Percentiles rank a stretch among this genome's conserved stretches.
These are phyloP conservation scores for Seriola rivoliana DNA, from an alignment of 2,113 vertebrate species.

Conservation along the genomic window DNA sequence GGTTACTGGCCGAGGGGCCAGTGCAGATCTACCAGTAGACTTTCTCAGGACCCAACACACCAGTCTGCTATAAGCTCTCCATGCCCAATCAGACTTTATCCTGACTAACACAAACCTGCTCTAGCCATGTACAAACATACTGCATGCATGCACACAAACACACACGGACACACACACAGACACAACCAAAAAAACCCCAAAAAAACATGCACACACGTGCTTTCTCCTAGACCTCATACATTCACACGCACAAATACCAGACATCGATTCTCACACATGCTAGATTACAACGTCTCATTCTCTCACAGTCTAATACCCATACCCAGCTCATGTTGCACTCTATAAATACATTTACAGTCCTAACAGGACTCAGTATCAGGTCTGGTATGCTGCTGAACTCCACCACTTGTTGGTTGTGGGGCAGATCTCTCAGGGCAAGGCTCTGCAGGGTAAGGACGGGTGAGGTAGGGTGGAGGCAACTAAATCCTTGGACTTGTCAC, in stretches of 20 bases:
- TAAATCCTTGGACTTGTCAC: constrained; percentile 27
- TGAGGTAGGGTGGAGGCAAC: constrained; percentile 27
- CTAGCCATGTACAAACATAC: constrained; percentile 15
- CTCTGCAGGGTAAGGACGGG: constrained; percentile 8
- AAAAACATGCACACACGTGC: background rate
- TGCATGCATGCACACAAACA: constrained; percentile 8
- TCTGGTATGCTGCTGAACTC: constrained; percentile 63
- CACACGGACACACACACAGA: constrained; percentile 8
- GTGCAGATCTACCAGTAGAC: constrained; percentile 30
- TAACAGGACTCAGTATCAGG: constrained; percentile 55
- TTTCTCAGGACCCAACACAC: constrained; percentile 38
- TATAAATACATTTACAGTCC: constrained; percentile 78
- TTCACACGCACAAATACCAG: constrained; percentile 37
- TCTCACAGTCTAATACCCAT: constrained; percentile 53
- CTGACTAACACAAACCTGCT: constrained; percentile 38
- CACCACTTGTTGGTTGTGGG: constrained; percentile 62
- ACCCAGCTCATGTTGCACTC: constrained; percentile 65
- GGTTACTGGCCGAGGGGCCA: constrained; percentile 39
- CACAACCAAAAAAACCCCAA: background rate
- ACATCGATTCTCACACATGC: constrained; percentile 53
- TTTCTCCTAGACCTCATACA: background rate
- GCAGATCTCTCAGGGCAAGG: constrained; percentile 51
- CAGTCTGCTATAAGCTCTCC: constrained; percentile 33
- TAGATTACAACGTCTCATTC: constrained; percentile 57
- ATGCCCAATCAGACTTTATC: constrained; percentile 53